Conservation (phyloP, 1,140 invertebrate species). For the Trachymyrmex septentrionalis region DNA sequence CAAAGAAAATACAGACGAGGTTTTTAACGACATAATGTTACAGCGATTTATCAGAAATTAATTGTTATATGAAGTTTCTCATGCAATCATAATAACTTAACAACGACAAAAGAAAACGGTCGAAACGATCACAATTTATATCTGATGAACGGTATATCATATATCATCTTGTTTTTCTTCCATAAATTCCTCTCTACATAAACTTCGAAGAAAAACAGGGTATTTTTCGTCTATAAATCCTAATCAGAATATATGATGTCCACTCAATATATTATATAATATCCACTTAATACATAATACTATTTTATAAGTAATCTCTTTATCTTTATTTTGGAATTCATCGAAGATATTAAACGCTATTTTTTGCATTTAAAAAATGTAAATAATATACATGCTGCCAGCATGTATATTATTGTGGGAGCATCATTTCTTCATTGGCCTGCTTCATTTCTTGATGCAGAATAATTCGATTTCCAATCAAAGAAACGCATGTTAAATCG, state of each 20-base stretch:
- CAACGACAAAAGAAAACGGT: not conserved
- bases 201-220: conserved; percentile 1
- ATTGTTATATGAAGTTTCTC: not conserved
- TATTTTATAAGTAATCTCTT: not conserved
- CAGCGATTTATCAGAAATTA: not conserved
- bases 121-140: not conserved
- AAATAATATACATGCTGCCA: not conserved
- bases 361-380: not conserved
- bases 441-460: not conserved
- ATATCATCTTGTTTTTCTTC: not conserved
- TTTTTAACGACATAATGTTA: not conserved
- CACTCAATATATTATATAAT: not conserved
- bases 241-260: not conserved
- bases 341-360: not conserved
- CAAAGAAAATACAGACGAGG: not conserved
- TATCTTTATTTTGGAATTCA: conserved; percentile 1
- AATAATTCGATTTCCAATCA: not conserved
- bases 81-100: not conserved
- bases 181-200: not conserved
- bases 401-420: too few relatives aligned
- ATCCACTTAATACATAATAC: not conserved
- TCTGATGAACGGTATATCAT: not conserved
- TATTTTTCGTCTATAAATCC: conserved; percentile 31
- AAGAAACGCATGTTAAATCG: not conserved
- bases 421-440: too few relatives aligned